Evolutionary conservation across 1,140 invertebrate species (phyloP).

Genomic region (Cotesia chilonis): DNA sequence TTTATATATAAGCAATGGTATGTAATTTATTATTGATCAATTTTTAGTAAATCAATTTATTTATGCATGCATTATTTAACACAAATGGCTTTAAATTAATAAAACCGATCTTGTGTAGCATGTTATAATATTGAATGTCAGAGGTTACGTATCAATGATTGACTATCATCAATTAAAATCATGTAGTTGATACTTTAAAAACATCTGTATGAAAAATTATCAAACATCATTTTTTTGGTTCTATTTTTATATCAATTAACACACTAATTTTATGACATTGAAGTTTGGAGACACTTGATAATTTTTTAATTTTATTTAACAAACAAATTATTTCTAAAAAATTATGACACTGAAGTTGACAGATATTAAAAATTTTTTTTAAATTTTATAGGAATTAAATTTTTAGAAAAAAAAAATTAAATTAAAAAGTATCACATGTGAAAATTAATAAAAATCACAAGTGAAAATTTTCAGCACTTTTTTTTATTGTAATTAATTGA

Average conservation of each 20-base stretch:
- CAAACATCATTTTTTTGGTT: background rate
- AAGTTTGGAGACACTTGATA: no score
- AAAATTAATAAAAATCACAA: no score
- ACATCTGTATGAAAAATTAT: background rate
- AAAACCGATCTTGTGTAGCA: background rate
- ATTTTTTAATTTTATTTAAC: no score
- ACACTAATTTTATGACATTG: no score
- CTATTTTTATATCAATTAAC: background rate
- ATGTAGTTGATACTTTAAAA: background rate
- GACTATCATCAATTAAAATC: background rate
- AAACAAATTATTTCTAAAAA: no score
- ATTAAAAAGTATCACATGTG: no score
- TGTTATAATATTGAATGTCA: background rate
- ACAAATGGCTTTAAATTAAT: background rate
- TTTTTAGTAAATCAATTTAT: background rate
- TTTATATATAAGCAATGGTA: constrained; percentile 11
- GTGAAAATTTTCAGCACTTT: no score
- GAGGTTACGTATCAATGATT: constrained; percentile 6
- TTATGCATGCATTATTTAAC: background rate
- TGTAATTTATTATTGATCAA: background rate
- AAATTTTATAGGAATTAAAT: no score
- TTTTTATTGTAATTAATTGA: no score
- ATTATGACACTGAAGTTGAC: no score
- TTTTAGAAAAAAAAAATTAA: no score
- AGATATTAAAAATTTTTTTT: no score